Conservation (phyloP, 2,888 invertebrate genomes). For the Holacanthella duospinosa region DNA sequence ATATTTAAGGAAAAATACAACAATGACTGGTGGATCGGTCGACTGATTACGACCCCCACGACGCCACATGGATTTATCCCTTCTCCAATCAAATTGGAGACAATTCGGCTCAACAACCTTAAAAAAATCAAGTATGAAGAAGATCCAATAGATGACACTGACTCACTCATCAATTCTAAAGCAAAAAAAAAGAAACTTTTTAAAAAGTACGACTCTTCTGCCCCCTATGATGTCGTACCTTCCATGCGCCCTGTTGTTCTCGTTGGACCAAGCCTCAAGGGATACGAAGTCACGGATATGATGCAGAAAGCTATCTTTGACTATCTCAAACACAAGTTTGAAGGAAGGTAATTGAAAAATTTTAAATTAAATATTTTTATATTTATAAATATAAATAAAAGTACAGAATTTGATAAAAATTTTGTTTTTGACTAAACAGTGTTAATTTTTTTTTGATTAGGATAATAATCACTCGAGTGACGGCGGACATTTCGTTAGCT, state of each 20-base stretch:
- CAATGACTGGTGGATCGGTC: slow-evolving; percentile 8
- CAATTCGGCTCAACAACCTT: not conserved
- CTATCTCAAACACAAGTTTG: slow-evolving; percentile 7
- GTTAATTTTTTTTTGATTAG: not conserved
- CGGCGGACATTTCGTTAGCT: slow-evolving; percentile 6
- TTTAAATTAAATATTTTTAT: too few species aligned
- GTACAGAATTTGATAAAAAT: too few species aligned
- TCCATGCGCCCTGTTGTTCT: slow-evolving; percentile 8
- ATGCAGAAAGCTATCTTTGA: slow-evolving; percentile 10
- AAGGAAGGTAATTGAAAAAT: not conserved
- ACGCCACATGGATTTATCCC: slow-evolving; percentile 1
- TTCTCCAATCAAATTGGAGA: slow-evolving; percentile 2
- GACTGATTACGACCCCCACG: not conserved
- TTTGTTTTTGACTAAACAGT: too few species aligned
- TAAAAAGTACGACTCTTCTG: not conserved
- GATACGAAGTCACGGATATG: slow-evolving; percentile 10
- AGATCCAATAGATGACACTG: not conserved
- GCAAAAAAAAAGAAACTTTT: not conserved
- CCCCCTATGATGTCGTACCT: slow-evolving; percentile 6
- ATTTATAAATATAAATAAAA: too few species aligned
- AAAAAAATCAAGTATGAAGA: not conserved
- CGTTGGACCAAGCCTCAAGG: slow-evolving; percentile 6
- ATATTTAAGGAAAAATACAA: slow-evolving; percentile 3
- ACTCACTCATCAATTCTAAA: not conserved
- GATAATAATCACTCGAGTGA: slow-evolving; percentile 7